These are phyloP conservation scores for Stenchaetothrips biformis DNA, from an alignment of 2,888 invertebrate species.

Conservation along the genomic window DNA sequence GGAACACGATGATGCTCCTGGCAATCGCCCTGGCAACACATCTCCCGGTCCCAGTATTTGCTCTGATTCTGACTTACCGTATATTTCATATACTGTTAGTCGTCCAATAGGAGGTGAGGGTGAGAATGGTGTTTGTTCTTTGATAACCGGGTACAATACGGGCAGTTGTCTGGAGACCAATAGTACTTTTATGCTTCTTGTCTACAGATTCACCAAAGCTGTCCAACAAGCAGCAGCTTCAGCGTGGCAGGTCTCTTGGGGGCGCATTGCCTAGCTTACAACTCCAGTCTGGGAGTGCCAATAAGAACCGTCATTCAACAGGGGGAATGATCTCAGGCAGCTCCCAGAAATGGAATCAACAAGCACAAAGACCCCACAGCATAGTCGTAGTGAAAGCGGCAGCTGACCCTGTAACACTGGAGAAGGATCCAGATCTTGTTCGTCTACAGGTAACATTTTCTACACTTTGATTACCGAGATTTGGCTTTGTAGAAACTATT, in stretches of 20 bases:
- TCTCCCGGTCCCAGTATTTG: conserved; percentile 86
- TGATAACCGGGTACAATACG: conserved; percentile 23
- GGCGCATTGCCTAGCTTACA: conserved; percentile 35
- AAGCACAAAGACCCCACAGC: conserved; percentile 50
- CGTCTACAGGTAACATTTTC: conserved; percentile 55
- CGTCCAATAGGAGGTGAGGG: conserved; percentile 73
- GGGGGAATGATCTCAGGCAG: not conserved
- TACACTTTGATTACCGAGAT: not conserved
- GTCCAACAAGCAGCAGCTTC: conserved; percentile 54
- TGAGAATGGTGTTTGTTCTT: conserved; percentile 24
- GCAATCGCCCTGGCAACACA: conserved; percentile 53
- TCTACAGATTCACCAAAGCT: conserved; percentile 74
- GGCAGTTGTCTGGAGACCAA: not conserved
- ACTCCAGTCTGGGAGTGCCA: conserved; percentile 37
- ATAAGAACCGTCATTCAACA: conserved; percentile 39
- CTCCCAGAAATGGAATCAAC: not conserved
- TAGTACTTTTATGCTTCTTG: conserved; percentile 20
- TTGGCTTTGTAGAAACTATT: conserved; percentile 20
- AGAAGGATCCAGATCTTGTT: conserved; percentile 70
- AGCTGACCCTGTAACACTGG: conserved; percentile 54
- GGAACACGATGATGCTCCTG: conserved; percentile 37
- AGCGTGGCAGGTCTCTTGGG: conserved; percentile 41
- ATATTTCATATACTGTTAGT: conserved; percentile 86
- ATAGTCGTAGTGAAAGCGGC: conserved; percentile 77
- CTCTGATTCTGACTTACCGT: conserved; percentile 82